A percentile compares a stretch with the other conserved stretches of the same genome.
Conservation (phyloP, 2,797 vertebrate species). For the Petrocephalus sullivani region DNA sequence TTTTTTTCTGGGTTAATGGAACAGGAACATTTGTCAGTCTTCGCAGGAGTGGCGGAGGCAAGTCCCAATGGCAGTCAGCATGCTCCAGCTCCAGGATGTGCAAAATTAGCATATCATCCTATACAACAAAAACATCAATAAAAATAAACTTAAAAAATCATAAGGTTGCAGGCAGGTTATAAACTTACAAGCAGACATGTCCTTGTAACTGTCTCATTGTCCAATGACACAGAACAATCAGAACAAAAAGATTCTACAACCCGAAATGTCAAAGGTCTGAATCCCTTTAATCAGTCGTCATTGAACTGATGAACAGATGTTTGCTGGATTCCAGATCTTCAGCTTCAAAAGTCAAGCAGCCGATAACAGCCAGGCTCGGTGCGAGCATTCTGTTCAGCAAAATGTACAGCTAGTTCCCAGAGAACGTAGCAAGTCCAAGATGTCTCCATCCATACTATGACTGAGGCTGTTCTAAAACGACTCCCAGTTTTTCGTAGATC, state of each 20-base stretch:
- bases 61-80: not conserved
- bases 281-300: not conserved
- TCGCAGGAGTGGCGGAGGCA: not conserved
- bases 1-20: not conserved
- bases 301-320: not conserved
- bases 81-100: not conserved
- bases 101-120: not conserved
- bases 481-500: conserved; percentile 73
- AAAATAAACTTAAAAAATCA: not conserved
- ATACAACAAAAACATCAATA: not conserved
- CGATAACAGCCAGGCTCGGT: not conserved
- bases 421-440: not conserved
- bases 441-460: conserved; percentile 37
- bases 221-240: not conserved
- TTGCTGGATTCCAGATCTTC: not conserved
- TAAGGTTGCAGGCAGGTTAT: not conserved
- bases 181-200: not conserved
- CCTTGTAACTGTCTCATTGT: not conserved
- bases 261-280: not conserved
- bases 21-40: conserved; percentile 14
- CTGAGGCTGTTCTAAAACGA: conserved; percentile 75
- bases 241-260: not conserved
- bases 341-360: not conserved
- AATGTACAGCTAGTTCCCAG: not conserved
- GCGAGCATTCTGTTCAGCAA: not conserved